Conservation (phyloP, 2,888 invertebrate genomes). For the Capitulum mitella region DNA sequence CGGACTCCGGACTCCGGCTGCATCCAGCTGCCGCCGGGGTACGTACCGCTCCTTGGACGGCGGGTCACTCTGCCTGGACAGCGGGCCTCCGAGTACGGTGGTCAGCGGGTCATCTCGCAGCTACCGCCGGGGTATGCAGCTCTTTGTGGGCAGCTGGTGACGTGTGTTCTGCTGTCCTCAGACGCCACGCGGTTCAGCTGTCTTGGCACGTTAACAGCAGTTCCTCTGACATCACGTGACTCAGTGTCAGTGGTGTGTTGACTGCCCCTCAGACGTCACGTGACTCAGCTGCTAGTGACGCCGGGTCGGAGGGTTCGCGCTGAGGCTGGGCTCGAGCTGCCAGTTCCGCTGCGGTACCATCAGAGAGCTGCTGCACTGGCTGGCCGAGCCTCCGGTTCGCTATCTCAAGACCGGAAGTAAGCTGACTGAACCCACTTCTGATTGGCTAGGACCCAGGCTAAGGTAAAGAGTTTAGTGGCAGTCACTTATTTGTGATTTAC, state of each 20-base stretch:
- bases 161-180: not conserved
- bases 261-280: not conserved
- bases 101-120: too few species aligned
- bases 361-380: not conserved
- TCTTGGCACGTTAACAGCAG: too few species aligned
- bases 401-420: not conserved
- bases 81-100: too few species aligned
- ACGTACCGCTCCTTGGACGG: too few species aligned
- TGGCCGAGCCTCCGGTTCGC: not conserved
- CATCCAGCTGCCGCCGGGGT: not conserved
- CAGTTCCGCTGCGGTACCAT: slow-evolving; percentile 4
- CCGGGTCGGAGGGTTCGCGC: not conserved
- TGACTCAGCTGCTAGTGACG: not conserved
- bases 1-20: not conserved
- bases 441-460: too few species aligned
- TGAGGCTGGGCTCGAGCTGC: not conserved
- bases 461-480: too few species aligned
- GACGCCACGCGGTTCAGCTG: not conserved
- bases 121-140: too few species aligned
- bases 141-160: too few species aligned
- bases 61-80: too few species aligned
- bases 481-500: too few species aligned
- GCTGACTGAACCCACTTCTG: too few species aligned
- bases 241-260: not conserved
- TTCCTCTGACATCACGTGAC: too few species aligned